phyloP scores from a whole-genome alignment of 2,888 invertebrate species.

The Corbicula japonica region DNA sequence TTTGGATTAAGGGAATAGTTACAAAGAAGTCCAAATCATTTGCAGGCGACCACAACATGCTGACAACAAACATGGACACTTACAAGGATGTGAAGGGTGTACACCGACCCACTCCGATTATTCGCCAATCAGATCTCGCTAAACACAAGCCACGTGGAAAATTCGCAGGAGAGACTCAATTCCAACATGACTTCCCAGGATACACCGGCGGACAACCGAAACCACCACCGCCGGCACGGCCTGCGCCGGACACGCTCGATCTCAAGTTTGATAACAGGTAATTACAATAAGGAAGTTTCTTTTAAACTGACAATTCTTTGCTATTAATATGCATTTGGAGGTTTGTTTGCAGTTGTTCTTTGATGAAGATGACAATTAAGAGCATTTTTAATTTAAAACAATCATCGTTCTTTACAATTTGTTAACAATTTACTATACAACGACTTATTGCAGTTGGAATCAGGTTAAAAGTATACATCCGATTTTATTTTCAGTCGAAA shows the following conservation, averaged over 20 bases:
- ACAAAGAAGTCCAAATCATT: no score
- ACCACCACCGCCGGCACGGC: slow-evolving; percentile 77
- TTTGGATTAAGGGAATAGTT: no score
- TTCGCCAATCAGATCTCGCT: slow-evolving; percentile 71
- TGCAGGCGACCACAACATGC: slow-evolving; percentile 79
- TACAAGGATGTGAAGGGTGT: slow-evolving; percentile 77
- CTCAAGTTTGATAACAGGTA: slow-evolving; percentile 83
- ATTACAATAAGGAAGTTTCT: no score
- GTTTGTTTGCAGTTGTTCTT: no score
- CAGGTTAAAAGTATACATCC: background rate
- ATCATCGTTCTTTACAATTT: no score
- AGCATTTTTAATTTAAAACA: no score
- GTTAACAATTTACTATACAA: no score
- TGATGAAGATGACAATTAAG: no score
- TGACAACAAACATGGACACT: slow-evolving; percentile 80
- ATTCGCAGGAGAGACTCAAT: slow-evolving; percentile 80
- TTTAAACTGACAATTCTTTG: no score
- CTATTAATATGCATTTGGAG: no score
- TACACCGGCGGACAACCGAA: slow-evolving; percentile 73
- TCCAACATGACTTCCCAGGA: slow-evolving; percentile 78
- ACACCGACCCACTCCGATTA: slow-evolving; percentile 71
- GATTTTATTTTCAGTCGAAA: slow-evolving; percentile 67
- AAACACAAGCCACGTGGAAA: slow-evolving; percentile 71
- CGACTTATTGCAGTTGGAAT: no score
- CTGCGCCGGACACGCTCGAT: slow-evolving; percentile 82